These are phyloP conservation scores for Xiphorhynchus elegans DNA, from an alignment of 2,113 vertebrate species.

Conservation along the genomic window DNA sequence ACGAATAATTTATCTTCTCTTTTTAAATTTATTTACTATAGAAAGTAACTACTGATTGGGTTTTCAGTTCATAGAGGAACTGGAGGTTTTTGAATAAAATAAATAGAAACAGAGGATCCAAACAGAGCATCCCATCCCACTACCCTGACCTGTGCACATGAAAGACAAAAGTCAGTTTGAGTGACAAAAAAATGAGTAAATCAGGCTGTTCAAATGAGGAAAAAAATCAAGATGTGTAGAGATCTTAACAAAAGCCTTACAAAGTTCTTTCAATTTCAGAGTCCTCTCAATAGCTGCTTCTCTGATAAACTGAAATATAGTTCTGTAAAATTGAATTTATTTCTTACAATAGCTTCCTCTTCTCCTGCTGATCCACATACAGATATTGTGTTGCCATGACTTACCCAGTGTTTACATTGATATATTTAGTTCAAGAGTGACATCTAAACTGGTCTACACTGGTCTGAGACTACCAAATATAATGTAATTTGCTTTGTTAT, in stretches of 20 bases:
- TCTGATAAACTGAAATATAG: not conserved
- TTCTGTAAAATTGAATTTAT: not conserved
- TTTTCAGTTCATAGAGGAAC: not conserved
- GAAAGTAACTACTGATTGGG: not conserved
- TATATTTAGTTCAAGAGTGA: not conserved
- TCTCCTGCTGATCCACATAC: not conserved
- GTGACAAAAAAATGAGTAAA: not conserved
- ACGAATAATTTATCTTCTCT: not conserved
- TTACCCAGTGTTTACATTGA: not conserved
- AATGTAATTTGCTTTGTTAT: not conserved
- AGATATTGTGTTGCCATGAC: not conserved
- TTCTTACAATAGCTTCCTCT: not conserved
- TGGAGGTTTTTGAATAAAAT: not conserved
- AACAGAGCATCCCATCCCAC: not conserved
- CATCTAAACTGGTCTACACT: not conserved
- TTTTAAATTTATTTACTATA: not conserved
- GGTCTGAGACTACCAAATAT: not conserved
- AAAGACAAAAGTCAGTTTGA: not conserved
- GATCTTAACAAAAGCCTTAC: not conserved
- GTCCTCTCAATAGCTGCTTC: not conserved
- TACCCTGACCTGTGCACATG: not conserved
- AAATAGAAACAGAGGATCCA: rapidly evolving
- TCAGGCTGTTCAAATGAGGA: not conserved
- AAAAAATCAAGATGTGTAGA: not conserved
- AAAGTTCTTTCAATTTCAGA: not conserved